Conservation (phyloP, 2,113 vertebrate genomes). For the Arenaria interpres region DNA sequence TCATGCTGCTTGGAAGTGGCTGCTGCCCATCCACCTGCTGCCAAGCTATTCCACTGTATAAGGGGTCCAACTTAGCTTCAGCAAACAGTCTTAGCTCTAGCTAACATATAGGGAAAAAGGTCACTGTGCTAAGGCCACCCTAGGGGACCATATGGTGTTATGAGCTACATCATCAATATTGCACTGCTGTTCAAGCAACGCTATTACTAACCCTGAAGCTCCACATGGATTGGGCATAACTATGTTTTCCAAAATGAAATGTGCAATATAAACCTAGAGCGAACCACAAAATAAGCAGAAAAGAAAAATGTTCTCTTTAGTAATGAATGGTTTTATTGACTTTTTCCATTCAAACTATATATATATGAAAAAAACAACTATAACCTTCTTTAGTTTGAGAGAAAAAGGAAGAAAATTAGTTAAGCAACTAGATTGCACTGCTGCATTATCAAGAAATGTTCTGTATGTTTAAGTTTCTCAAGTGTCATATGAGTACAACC, state of each 20-base stretch:
- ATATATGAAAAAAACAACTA: background rate
- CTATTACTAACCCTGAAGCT: conserved; percentile 11
- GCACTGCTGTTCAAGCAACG: background rate
- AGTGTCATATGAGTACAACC: background rate
- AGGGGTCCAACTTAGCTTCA: background rate
- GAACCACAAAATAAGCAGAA: background rate
- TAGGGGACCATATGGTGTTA: background rate
- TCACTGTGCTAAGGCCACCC: conserved; percentile 12
- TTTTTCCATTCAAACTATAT: background rate
- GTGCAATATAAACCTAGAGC: background rate
- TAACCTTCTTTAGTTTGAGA: background rate
- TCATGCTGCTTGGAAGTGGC: conserved; percentile 51
- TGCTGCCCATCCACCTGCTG: conserved; percentile 1
- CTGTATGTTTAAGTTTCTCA: background rate
- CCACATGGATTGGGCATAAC: background rate
- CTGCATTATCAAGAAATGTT: background rate
- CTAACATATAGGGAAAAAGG: background rate
- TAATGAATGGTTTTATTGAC: background rate
- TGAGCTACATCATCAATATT: background rate
- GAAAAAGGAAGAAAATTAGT: background rate
- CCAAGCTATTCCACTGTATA: background rate
- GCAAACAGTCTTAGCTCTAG: background rate
- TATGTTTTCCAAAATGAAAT: background rate
- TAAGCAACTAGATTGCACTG: background rate
- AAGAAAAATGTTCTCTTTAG: background rate